Conservation (phyloP, 2,888 invertebrate genomes). For the Escarpia spicata region DNA sequence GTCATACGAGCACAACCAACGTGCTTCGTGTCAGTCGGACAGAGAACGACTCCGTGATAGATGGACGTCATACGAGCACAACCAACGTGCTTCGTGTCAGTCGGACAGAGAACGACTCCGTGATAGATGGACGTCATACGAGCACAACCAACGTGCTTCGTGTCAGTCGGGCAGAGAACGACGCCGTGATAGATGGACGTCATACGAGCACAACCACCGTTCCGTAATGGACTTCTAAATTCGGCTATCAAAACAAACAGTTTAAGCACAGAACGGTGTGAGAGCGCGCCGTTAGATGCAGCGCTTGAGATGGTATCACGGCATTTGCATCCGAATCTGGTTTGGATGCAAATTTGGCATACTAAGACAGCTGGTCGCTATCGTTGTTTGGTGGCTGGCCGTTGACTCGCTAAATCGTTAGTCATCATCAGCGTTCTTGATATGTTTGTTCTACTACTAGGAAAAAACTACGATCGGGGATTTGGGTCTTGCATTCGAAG, state of each 20-base stretch:
- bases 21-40: neutral
- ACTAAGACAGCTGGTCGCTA: neutral
- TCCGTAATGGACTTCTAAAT: neutral
- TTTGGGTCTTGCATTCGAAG: neutral
- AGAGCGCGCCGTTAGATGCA: neutral
- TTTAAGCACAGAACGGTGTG: neutral
- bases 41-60: neutral
- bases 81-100: neutral
- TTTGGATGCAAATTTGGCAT: slow-evolving; percentile 8
- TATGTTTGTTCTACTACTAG: neutral
- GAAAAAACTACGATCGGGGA: neutral
- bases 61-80: neutral
- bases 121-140: neutral
- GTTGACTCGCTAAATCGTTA: neutral
- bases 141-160: neutral
- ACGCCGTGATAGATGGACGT: neutral
- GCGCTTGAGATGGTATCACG: neutral
- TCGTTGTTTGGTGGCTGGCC: neutral
- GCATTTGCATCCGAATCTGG: neutral
- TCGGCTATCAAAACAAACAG: neutral
- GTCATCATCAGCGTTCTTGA: neutral
- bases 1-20: too few relatives aligned
- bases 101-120: neutral
- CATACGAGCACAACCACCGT: neutral
- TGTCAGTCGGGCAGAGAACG: neutral